These are phyloP conservation scores for Cavia aperea DNA, from an alignment of 2,113 vertebrate genomes.

Conservation along the genomic window DNA sequence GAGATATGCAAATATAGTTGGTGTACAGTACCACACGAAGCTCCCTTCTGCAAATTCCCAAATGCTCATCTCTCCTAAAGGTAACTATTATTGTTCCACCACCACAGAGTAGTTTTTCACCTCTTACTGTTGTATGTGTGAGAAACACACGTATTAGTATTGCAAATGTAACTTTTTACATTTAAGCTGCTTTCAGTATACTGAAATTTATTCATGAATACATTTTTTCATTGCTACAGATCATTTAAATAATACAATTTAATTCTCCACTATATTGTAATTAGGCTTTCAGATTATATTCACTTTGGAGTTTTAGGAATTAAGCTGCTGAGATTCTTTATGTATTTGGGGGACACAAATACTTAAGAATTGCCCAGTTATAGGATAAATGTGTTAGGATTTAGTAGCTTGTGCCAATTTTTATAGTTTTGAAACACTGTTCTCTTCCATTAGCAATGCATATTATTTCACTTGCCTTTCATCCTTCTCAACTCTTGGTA, in stretches of 20 bases:
- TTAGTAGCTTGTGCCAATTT: background rate
- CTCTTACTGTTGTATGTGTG: background rate
- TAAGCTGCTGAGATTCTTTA: background rate
- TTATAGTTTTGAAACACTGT: background rate
- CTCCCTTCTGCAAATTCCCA: background rate
- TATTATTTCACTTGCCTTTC: background rate
- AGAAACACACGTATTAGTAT: background rate
- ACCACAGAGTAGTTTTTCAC: background rate
- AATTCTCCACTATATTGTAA: background rate
- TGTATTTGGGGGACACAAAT: background rate
- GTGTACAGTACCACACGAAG: background rate
- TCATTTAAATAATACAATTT: background rate
- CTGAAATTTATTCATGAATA: background rate
- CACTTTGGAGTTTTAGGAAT: background rate
- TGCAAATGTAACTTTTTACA: background rate
- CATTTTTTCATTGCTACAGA: background rate
- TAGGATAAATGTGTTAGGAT: background rate
- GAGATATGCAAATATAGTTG: background rate
- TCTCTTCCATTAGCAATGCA: background rate
- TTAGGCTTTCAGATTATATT: background rate
- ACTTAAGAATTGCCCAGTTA: background rate
- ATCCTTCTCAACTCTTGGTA: background rate
- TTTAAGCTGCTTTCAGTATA: background rate
- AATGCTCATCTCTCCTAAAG: background rate
- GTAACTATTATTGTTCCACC: background rate